Evolutionary conservation across 2,888 invertebrate genomes (phyloP).

Genomic region (Agriopis marginaria): DNA sequence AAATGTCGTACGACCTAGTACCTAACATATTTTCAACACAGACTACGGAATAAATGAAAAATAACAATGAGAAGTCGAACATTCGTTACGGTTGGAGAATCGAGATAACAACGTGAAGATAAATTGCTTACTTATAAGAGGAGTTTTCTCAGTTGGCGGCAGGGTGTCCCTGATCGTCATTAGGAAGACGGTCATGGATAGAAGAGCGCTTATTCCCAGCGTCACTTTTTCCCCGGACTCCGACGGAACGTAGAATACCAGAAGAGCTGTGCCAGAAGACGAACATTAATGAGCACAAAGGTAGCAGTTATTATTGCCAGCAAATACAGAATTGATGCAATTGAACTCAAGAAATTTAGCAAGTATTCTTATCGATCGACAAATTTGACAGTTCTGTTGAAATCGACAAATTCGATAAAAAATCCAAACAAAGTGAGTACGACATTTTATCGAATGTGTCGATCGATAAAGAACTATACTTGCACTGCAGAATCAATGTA

Average conservation of each 20-base stretch:
- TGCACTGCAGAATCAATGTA: too few relatives aligned
- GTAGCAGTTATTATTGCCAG: too few relatives aligned
- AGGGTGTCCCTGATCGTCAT: slow-evolving; percentile 95
- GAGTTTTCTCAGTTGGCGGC: slow-evolving; percentile 95
- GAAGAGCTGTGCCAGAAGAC: slow-evolving; percentile 85
- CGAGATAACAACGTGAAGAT: slow-evolving; percentile 37
- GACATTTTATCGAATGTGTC: too few relatives aligned
- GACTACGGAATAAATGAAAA: slow-evolving; percentile 29
- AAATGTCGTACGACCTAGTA: background rate
- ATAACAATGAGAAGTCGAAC: slow-evolving; percentile 35
- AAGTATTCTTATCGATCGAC: too few relatives aligned
- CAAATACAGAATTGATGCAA: too few relatives aligned
- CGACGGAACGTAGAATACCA: slow-evolving; percentile 95
- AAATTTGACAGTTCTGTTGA: too few relatives aligned
- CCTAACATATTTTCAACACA: slow-evolving; percentile 7
- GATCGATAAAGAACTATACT: too few relatives aligned
- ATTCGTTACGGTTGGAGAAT: slow-evolving; percentile 38
- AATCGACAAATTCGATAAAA: too few relatives aligned
- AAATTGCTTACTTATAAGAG: slow-evolving; percentile 91
- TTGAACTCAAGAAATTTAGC: too few relatives aligned
- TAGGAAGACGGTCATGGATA: slow-evolving; percentile 95
- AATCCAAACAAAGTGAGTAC: too few relatives aligned
- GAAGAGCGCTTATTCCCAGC: slow-evolving; percentile 93
- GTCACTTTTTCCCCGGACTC: slow-evolving; percentile 96
- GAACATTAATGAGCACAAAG: background rate